phyloP scores from a whole-genome alignment of 2,797 vertebrate genomes.

The Epinephelus awoara region DNA sequence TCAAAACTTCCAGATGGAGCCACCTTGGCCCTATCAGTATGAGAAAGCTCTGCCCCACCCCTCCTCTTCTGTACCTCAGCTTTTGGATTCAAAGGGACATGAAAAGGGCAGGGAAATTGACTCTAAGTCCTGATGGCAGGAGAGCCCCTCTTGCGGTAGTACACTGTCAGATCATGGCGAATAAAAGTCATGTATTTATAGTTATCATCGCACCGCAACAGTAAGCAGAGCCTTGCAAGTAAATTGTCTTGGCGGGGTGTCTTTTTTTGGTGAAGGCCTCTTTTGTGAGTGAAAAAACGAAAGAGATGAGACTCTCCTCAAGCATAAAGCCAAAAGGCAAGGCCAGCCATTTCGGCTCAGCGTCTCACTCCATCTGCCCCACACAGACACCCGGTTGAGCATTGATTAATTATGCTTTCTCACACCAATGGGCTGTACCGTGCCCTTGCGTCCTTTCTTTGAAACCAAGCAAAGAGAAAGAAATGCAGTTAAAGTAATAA shows the following conservation, averaged over 20 bases:
- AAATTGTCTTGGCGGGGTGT: conserved; percentile 76
- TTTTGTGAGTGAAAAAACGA: conserved; percentile 69
- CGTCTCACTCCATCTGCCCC: conserved; percentile 74
- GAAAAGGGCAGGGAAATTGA: conserved; percentile 84
- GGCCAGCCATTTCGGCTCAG: conserved; percentile 69
- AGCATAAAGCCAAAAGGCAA: conserved; percentile 75
- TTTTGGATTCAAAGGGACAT: conserved; percentile 73
- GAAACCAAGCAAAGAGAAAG: conserved; percentile 23
- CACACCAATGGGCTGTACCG: conserved; percentile 59
- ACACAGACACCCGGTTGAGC: conserved; percentile 60
- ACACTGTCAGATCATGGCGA: conserved; percentile 70
- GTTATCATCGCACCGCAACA: conserved; percentile 70
- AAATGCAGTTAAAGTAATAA: conserved; percentile 14
- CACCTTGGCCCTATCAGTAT: conserved; percentile 74
- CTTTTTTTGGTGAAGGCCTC: conserved; percentile 58
- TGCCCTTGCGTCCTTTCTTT: conserved; percentile 46
- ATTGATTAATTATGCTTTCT: conserved; percentile 79
- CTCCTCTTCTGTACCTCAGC: conserved; percentile 40
- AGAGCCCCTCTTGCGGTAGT: conserved; percentile 65
- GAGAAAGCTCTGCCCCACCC: conserved; percentile 29
- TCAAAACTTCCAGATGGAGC: conserved; percentile 83
- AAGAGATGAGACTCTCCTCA: conserved; percentile 70
- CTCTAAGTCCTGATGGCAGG: conserved; percentile 75
- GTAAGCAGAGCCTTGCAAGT: conserved; percentile 72
- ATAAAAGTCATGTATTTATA: conserved; percentile 80